Percentiles rank a stretch among this genome's conserved stretches.
phyloP scores from a whole-genome alignment of 2,888 invertebrate genomes.

The Anoplius nigerrimus region DNA sequence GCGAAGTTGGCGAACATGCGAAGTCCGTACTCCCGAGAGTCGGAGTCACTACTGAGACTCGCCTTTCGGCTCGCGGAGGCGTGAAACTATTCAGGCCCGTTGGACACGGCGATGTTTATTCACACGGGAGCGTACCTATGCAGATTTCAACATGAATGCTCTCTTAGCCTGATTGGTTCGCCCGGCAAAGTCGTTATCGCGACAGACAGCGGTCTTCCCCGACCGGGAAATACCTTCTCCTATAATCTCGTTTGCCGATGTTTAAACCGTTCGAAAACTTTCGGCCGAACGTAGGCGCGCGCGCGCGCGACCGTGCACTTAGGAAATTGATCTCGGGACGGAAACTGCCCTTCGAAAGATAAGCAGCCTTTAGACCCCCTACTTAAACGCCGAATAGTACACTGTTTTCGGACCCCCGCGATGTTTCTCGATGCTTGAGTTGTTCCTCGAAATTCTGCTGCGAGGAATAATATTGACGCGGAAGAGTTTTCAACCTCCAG shows the following conservation, averaged over 20 bases:
- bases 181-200: constrained; percentile 33
- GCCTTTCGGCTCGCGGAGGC: constrained; percentile 38
- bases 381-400: no score
- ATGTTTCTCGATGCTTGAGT: no score
- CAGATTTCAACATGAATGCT: constrained; percentile 52
- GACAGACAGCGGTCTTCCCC: constrained; percentile 4
- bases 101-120: constrained; percentile 35
- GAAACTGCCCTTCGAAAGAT: no score
- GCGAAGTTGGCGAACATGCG: constrained; percentile 3
- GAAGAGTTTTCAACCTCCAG: no score
- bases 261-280: no score
- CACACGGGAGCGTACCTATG: constrained; percentile 48
- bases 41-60: constrained; percentile 9
- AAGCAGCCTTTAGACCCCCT: no score
- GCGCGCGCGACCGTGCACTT: constrained; percentile 15
- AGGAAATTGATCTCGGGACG: constrained; percentile 15
- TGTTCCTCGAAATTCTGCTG: no score
- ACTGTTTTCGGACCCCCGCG: no score
- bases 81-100: constrained; percentile 25
- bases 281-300: neutral
- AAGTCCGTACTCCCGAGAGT: constrained; percentile 2
- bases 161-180: constrained; percentile 54
- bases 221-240: neutral
- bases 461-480: no score
- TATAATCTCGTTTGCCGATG: constrained; percentile 15